Conservation (phyloP, 2,797 vertebrate species). For the Sciurus vulgaris region DNA sequence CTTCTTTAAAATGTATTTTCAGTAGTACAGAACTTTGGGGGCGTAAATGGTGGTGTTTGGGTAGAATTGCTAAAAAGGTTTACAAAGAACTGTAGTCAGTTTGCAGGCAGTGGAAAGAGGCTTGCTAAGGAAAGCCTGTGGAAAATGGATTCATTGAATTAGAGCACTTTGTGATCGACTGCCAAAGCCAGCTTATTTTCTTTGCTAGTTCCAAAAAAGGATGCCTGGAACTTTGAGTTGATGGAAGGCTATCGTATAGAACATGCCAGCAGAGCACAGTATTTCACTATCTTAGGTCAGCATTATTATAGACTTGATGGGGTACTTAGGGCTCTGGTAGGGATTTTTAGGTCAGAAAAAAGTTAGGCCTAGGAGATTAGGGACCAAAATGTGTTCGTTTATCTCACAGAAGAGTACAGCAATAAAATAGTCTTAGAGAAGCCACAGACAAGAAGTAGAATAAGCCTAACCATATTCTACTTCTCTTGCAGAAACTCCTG, state of each 20-base stretch:
- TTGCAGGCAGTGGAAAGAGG: slow-evolving; percentile 62
- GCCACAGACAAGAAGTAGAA: background rate
- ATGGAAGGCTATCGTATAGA: slow-evolving; percentile 40
- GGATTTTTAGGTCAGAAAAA: slow-evolving; percentile 74
- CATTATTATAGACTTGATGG: slow-evolving; percentile 53
- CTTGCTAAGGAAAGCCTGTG: slow-evolving; percentile 73
- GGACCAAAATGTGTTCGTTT: slow-evolving; percentile 38
- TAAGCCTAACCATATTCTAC: background rate
- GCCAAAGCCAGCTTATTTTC: slow-evolving; percentile 74
- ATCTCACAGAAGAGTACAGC: slow-evolving; percentile 20
- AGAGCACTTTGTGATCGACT: slow-evolving; percentile 27
- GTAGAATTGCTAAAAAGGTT: slow-evolving; percentile 20
- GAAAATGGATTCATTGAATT: slow-evolving; percentile 76
- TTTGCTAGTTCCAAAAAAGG: slow-evolving; percentile 70
- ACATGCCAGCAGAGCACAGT: background rate
- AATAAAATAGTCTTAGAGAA: slow-evolving; percentile 59
- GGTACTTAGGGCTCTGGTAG: slow-evolving; percentile 26
- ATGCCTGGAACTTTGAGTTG: slow-evolving; percentile 65
- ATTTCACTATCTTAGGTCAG: slow-evolving; percentile 41
- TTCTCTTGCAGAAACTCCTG: background rate
- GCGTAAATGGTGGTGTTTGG: background rate
- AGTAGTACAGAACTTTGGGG: background rate
- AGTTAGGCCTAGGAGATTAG: slow-evolving; percentile 8
- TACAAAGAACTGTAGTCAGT: slow-evolving; percentile 59
- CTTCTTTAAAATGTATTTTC: slow-evolving; percentile 64